These are phyloP conservation scores for Raja brachyura DNA, from an alignment of 2,113 vertebrate species.

Conservation along the genomic window DNA sequence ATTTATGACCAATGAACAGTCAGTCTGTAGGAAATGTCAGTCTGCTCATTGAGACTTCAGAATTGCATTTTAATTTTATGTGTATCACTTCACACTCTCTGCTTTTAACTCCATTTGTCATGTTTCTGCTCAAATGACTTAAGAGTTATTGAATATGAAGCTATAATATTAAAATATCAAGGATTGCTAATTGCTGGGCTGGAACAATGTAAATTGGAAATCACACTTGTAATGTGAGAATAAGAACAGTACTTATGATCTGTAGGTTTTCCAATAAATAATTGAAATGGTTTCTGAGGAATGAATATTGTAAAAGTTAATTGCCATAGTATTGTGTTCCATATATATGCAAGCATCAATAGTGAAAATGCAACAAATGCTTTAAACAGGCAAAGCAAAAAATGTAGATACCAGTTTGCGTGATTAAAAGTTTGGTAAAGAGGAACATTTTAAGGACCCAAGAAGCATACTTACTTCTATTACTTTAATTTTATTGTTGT, in stretches of 20 bases:
- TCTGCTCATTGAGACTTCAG: too few relatives aligned
- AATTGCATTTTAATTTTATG: too few relatives aligned
- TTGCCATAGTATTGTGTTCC: neutral
- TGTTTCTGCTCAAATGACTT: too few relatives aligned
- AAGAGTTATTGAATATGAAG: too few relatives aligned
- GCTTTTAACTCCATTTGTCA: too few relatives aligned
- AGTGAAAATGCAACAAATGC: neutral
- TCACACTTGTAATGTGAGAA: neutral
- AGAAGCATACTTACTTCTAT: conserved; percentile 55
- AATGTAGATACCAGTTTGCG: too few relatives aligned
- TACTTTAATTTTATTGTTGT: conserved; percentile 65
- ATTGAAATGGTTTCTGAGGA: neutral
- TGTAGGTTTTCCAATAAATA: neutral
- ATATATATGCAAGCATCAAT: neutral
- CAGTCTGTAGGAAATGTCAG: too few relatives aligned
- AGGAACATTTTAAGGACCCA: neutral
- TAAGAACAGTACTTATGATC: neutral
- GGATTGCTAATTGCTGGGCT: neutral
- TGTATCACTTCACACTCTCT: too few relatives aligned
- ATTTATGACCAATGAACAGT: too few relatives aligned
- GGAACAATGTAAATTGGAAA: neutral
- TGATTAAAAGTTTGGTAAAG: neutral
- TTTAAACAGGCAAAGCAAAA: neutral
- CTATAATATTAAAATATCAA: too few relatives aligned
- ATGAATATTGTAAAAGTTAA: neutral